Evolutionary conservation across 2,888 invertebrate species (phyloP).

Genomic region (Mantis religiosa): DNA sequence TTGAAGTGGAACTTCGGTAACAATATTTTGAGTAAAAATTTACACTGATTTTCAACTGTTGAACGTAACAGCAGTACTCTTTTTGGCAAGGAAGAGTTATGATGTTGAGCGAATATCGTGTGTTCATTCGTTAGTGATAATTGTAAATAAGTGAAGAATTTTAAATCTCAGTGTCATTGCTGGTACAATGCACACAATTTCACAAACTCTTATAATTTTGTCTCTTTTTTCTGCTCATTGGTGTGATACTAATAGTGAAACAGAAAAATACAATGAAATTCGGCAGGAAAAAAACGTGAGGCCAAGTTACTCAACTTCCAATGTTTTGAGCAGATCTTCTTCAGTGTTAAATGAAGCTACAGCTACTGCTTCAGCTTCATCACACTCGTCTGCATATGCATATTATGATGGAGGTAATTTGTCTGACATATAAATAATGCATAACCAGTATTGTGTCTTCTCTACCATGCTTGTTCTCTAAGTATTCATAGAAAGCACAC

Average conservation of each 20-base stretch:
- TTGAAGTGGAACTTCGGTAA: slow-evolving; percentile 21
- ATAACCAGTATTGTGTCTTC: not conserved
- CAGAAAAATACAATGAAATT: slow-evolving; percentile 12
- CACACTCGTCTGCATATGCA: not conserved
- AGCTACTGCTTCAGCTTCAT: not conserved
- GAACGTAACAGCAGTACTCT: not conserved
- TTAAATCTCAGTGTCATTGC: not conserved
- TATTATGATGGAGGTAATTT: slow-evolving; percentile 29
- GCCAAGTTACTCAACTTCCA: slow-evolving; percentile 21
- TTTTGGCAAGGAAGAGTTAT: slow-evolving; percentile 8
- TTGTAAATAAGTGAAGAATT: not conserved
- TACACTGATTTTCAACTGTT: not conserved
- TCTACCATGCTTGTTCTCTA: not conserved
- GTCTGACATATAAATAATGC: not conserved
- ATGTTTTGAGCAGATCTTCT: slow-evolving; percentile 16
- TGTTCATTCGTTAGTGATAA: slow-evolving; percentile 3
- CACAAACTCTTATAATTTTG: slow-evolving; percentile 23
- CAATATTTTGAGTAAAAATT: not conserved
- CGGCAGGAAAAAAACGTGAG: slow-evolving; percentile 22
- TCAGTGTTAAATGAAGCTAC: slow-evolving; percentile 11
- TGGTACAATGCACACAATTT: slow-evolving; percentile 26
- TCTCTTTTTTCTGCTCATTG: slow-evolving; percentile 24
- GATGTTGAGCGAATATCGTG: not conserved
- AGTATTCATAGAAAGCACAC: not conserved
- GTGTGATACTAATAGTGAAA: slow-evolving; percentile 25